Evolutionary conservation across 2,888 invertebrate species (phyloP), one percentile per base, ranked within the genome.

Genomic region (Drosophila pegasa): DNA sequence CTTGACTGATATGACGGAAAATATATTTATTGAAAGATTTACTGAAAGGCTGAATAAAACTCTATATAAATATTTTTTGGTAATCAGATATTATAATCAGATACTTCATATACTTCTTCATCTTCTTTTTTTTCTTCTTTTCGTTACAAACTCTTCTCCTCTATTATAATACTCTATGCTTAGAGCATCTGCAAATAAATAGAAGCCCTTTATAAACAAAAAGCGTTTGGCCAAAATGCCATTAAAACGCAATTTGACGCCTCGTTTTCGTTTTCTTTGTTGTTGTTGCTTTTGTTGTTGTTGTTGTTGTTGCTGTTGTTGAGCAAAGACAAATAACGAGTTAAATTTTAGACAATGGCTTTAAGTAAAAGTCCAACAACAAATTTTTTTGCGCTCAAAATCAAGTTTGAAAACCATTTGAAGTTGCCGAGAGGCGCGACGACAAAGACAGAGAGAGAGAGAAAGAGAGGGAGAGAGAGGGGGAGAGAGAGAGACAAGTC

Each of bases 171-270:
- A n/a, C 31, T 20, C 47, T 8, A 7, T 14, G 8, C 4, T 14
- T 5, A 18, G 31, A 0, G 9, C 20, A n/a, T 14, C 14, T 31
- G 14, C 27, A 74, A 62, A 59, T 60, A 76, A 63, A 61, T 55
- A 69, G 37, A 63, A 41, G 33, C 27, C 18, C 31, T 27, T 27
- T 41, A 56, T 58, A 61, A 71, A 58, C 65, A 65, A 70, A 70
- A 51, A 63, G 58, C 59, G 38, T 65, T 67, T 71, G 62, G 62
- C 62, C 66, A 59, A 77, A 72, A 65, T 70, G 75, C 76, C 87
- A 83, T 83, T 83, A 87, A 83, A 84, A 81, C 54, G 38, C 77
- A 77, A 83, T 83, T 83, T 83, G 70, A 64, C 72, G 79, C 71
- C 68, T 59, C 31, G 47, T 48, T 48, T 27, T 6, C 6, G 31